These are phyloP conservation scores for Aepyceros melampus DNA, from an alignment of 2,113 vertebrate genomes.

Conservation along the genomic window DNA sequence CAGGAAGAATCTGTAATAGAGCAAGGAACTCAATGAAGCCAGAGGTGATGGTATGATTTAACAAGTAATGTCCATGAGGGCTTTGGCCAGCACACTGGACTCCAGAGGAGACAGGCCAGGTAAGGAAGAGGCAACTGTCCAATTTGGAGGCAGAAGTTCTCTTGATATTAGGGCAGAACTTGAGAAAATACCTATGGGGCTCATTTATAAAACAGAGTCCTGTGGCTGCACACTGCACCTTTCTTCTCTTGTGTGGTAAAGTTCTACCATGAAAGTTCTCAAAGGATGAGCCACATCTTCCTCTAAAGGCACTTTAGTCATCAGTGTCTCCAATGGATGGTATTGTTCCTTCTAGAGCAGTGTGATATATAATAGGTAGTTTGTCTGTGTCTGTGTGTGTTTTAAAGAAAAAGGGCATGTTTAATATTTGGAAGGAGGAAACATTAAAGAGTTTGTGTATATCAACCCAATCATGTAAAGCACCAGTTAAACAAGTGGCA, in stretches of 20 bases:
- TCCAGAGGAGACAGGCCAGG: not conserved
- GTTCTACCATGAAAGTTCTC: not conserved
- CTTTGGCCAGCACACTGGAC: too few relatives aligned
- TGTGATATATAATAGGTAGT: not conserved
- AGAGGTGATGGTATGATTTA: not conserved
- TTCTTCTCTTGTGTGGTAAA: not conserved
- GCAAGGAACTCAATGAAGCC: not conserved
- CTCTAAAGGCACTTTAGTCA: not conserved
- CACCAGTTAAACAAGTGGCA: not conserved
- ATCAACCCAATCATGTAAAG: not conserved
- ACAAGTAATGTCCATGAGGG: not conserved
- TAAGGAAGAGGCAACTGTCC: not conserved
- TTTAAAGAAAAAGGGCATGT: not conserved
- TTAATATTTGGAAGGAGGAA: not conserved
- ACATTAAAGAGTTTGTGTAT: not conserved
- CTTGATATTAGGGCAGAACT: not conserved
- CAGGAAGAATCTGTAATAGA: not conserved
- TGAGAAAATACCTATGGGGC: not conserved
- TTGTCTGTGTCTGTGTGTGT: not conserved
- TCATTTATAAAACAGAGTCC: not conserved
- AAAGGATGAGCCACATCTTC: not conserved
- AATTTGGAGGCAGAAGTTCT: not conserved
- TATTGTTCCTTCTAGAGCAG: not conserved
- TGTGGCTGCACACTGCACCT: not conserved
- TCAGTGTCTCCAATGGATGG: not conserved